phyloP scores from a whole-genome alignment of 2,797 vertebrate genomes.

The Pseudochaenichthys georgianus region DNA sequence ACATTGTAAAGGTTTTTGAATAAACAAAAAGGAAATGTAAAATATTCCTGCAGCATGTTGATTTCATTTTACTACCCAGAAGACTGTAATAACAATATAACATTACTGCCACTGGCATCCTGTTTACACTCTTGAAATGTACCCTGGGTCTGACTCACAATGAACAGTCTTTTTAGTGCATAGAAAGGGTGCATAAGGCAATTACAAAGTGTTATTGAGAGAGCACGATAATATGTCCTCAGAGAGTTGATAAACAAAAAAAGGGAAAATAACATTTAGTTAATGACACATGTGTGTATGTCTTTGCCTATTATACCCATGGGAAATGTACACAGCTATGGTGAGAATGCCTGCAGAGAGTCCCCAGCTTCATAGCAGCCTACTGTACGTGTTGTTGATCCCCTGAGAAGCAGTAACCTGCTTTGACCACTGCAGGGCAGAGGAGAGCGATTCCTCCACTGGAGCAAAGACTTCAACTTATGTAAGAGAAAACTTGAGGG shows the following conservation, averaged over 20 bases:
- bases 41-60: constrained; percentile 8
- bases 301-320: constrained; percentile 58
- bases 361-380: constrained; percentile 20
- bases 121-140: constrained; percentile 39
- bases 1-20: constrained; percentile 50
- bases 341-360: constrained; percentile 25
- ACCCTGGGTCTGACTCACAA: constrained; percentile 53
- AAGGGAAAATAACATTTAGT: constrained; percentile 52
- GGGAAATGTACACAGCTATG: constrained; percentile 64
- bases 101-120: constrained; percentile 34
- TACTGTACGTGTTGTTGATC: constrained; percentile 24
- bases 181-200: constrained; percentile 39
- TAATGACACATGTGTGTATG: constrained; percentile 55
- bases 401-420: constrained; percentile 66
- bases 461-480: constrained; percentile 36
- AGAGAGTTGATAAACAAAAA: constrained; percentile 54
- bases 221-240: constrained; percentile 42
- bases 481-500: constrained; percentile 43
- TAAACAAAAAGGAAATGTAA: constrained; percentile 47
- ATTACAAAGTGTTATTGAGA: constrained; percentile 54
- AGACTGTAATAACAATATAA: constrained; percentile 44
- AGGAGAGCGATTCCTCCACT: constrained; percentile 55
- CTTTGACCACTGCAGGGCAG: constrained; percentile 77
- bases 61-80: constrained; percentile 58
- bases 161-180: constrained; percentile 52